Evolutionary conservation across 2,113 vertebrate genomes (phyloP), one percentile per base, ranked within the genome.

Genomic region (Thalassoma bifasciatum): DNA sequence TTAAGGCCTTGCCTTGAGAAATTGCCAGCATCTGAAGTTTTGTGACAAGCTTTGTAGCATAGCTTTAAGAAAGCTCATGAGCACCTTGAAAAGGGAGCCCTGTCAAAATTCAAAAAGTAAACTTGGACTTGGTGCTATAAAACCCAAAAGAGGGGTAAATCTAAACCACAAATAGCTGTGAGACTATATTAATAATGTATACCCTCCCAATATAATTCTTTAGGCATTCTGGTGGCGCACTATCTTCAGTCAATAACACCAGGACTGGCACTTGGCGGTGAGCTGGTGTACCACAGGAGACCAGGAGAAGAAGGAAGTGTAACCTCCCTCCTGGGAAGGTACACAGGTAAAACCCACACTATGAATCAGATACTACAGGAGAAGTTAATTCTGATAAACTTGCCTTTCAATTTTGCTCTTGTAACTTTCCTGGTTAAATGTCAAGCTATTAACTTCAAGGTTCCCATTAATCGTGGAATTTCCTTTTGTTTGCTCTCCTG

Each of bases 221-320:
- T 82, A 97, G 96, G 96, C 22, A 96, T 97, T 84, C 62, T 96
- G 0, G 95, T 97, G 70, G 92, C 94, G 40, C 96, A 97, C 83
- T 96, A 96, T 82, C 94, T 97, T 22, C 96, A 97, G 92, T 96
- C 96, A 19, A 82, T 97, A 77, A 95, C 95, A 0, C 94, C 96
- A 0, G 86, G 90, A 12, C 89, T 97, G 87, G 95, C 95, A 34
- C 87, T 98, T 11, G 96, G 96, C 0, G 96, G 95, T 38, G 96
- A 97, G 82, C 89, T 97, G 9, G 95, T 97, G 34, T 97, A 96
- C 82, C 96, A 97, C 86, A 91, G 91, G 61, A 93, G 96, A 76
- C 95, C 96, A 0, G 96, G 96, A 13, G 96, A 97, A 68, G 96
- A 98, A 75, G 96, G 96, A 44, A 93, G 94, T 0, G 95, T 97